Percentiles rank a stretch among this genome's conserved stretches.
These are phyloP conservation scores for Ophion obscuratus DNA, from an alignment of 2,888 invertebrate species.

Conservation along the genomic window DNA sequence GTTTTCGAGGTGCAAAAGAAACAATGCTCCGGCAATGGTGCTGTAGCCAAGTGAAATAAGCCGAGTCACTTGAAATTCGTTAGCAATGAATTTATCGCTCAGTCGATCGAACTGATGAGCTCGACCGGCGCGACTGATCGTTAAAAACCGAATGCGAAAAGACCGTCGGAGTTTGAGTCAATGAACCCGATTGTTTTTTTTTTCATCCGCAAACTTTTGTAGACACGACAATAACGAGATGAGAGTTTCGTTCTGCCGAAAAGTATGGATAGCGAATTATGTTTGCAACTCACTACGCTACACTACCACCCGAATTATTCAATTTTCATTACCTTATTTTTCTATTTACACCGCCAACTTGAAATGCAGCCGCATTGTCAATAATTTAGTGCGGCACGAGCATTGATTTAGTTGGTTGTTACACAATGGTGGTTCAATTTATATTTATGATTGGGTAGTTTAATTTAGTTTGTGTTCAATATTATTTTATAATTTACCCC, in stretches of 20 bases:
- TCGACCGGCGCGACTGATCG: slow-evolving; percentile 22
- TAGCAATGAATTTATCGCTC: slow-evolving; percentile 39
- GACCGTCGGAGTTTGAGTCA: neutral
- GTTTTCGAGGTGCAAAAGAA: too few species aligned
- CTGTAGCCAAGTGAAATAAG: neutral
- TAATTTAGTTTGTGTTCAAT: neutral
- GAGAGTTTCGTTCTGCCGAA: neutral
- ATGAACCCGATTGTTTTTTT: neutral
- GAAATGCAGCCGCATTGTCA: neutral
- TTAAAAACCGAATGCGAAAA: neutral
- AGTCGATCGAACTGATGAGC: slow-evolving; percentile 41
- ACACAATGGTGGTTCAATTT: neutral
- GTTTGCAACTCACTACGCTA: neutral
- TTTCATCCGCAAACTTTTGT: neutral
- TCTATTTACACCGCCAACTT: neutral
- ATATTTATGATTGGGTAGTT: neutral
- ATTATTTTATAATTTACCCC: neutral
- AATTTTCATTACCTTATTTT: neutral
- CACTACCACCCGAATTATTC: neutral
- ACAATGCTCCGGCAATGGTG: too few species aligned
- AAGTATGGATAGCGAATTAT: neutral
- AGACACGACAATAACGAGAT: neutral
- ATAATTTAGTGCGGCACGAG: neutral
- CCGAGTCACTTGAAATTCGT: slow-evolving; percentile 53
- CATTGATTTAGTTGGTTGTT: neutral